Evolutionary conservation across 2,888 invertebrate species (phyloP).

Genomic region (Masnerella sp.): DNA sequence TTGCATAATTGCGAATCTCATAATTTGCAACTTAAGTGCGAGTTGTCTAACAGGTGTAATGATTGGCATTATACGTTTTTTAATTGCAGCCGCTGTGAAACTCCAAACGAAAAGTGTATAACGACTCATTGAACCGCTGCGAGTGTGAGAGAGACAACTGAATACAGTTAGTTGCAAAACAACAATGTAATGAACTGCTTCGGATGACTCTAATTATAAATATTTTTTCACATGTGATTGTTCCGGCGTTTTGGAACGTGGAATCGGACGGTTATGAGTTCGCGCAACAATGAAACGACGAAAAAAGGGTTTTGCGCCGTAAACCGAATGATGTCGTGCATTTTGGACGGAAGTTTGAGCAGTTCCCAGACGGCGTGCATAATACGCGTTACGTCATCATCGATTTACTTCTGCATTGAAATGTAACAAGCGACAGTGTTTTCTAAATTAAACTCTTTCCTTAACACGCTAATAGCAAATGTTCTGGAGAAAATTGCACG

Average conservation of each 20-base stretch:
- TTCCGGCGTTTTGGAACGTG: constrained; percentile 14
- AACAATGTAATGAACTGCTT: constrained; percentile 31
- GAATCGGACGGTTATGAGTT: too few relatives aligned
- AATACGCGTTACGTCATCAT: constrained; percentile 17
- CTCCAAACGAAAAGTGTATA: constrained; percentile 12
- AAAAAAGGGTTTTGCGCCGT: neutral
- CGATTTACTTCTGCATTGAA: neutral
- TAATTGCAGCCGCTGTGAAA: constrained; percentile 35
- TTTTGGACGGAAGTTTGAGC: neutral
- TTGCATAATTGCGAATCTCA: constrained; percentile 16
- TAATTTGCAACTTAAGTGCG: constrained; percentile 15
- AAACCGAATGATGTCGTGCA: neutral
- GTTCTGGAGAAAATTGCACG: neutral
- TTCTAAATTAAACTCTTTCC: constrained; percentile 6
- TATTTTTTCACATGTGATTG: constrained; percentile 32
- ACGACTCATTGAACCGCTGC: constrained; percentile 1
- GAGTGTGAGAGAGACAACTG: constrained; percentile 31
- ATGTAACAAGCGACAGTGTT: constrained; percentile 17
- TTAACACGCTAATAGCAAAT: neutral
- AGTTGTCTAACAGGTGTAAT: constrained; percentile 27
- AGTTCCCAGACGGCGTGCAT: neutral
- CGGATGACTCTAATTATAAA: constrained; percentile 34
- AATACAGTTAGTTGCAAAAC: constrained; percentile 37
- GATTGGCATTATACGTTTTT: constrained; percentile 23
- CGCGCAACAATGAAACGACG: neutral